Base-by-base conservation (phyloP, 1,140 invertebrate species). In the Radopholus similis region DNA sequence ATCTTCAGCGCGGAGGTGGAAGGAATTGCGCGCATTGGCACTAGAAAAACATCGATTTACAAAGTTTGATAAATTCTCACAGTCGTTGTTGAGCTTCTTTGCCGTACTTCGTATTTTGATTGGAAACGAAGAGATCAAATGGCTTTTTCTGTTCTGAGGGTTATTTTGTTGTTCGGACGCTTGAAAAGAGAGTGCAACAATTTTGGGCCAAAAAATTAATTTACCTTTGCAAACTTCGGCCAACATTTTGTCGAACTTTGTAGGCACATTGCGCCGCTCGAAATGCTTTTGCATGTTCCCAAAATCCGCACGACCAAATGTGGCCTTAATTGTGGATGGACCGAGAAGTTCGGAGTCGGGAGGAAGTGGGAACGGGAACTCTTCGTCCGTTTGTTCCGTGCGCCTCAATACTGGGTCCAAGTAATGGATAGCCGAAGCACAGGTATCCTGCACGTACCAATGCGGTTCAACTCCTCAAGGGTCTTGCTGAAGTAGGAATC, bases 401-500 rank as follows among this genome's bases (percentile, higher is more conserved):
- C 9, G 6, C 28, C 8, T 58, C 44, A 21, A 58, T 32, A 40
- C 44, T 58, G 1, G 18, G n/a, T 30, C 18, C 26, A 54, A 11
- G n/a, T 54, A 1, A 54, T 13, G n/a, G 11, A 49, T 53, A 1
- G 5, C 3, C 13, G 8, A 56, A 63, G 32, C 13, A 60, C 38
- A 13, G 18, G 23, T 5, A 42, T 2, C 2, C 28, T 65, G 58
- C 28, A 35, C 71, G 4, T 15, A 71, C 70, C 18, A 37, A 71
- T 71, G 26, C 35, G 53, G 18, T 40, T 18, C 18, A 71, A 44
- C 26, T 74, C 70, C 35, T 72, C 13, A 9, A 57, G 28, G 34
- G 70, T 74, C 47, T 62, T 70, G 53, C 58, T 42, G 68, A 72
- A 73, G 34, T 71, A 66, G 11, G 70, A 65, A 51, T 73, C 57